Evolutionary conservation across 2,888 invertebrate genomes (phyloP).

Genomic region (Choristoneura rosaceana): DNA sequence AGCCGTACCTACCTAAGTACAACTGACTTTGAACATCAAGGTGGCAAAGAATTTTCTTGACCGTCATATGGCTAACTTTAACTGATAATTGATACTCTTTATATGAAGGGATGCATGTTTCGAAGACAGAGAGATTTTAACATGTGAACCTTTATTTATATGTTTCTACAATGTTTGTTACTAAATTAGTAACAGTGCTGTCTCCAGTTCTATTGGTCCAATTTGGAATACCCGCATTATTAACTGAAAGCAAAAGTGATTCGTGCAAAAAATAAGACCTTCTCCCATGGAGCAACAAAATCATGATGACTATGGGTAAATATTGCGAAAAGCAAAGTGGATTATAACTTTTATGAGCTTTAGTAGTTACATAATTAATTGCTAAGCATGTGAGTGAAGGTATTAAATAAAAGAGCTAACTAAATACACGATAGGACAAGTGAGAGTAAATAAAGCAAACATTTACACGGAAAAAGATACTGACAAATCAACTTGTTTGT

Average conservation of each 20-base stretch:
- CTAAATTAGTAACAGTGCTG: background rate
- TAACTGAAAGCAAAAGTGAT: background rate
- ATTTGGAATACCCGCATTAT: background rate
- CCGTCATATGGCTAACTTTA: too few relatives aligned
- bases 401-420: background rate
- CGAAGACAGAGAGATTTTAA: background rate
- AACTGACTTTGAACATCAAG: too few relatives aligned
- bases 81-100: too few relatives aligned
- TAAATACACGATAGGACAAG: constrained; percentile 10
- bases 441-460: constrained; percentile 9
- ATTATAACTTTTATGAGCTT: constrained; percentile 3
- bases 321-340: constrained; percentile 7
- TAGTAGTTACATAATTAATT: background rate
- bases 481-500: background rate
- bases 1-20: too few relatives aligned
- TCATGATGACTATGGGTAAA: background rate
- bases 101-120: background rate
- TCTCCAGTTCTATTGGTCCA: background rate
- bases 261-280: background rate
- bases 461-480: background rate
- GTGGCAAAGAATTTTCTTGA: too few relatives aligned
- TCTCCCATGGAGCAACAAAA: background rate
- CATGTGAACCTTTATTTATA: background rate
- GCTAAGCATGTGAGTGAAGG: background rate
- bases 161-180: background rate